Conservation (phyloP, 2,797 vertebrate genomes). For the Enoplosus armatus region DNA sequence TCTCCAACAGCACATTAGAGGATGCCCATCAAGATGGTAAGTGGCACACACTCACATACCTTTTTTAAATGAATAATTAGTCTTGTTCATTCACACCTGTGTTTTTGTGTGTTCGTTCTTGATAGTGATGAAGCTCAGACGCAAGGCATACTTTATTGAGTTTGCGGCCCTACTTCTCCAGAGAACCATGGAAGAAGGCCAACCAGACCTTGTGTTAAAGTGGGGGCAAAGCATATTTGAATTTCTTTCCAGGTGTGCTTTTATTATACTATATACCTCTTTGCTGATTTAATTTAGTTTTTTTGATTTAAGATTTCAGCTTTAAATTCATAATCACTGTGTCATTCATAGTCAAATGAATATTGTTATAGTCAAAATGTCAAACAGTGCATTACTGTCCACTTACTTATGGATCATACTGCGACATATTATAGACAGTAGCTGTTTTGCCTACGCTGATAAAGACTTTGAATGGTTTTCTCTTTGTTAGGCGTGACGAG, state of each 20-base stretch:
- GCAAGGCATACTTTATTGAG: slow-evolving; percentile 89
- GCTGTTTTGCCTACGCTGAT: background rate
- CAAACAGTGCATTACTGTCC: background rate
- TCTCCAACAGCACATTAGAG: slow-evolving; percentile 83
- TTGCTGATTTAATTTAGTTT: slow-evolving; percentile 9
- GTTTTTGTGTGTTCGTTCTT: slow-evolving; percentile 35
- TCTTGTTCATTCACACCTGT: slow-evolving; percentile 21
- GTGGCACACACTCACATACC: background rate
- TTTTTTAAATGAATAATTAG: background rate
- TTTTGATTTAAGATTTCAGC: background rate
- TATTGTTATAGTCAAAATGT: background rate
- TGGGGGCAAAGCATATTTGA: slow-evolving; percentile 82
- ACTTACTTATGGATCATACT: background rate
- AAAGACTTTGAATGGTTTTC: slow-evolving; percentile 24
- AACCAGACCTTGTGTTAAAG: slow-evolving; percentile 81
- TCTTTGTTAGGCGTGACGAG: slow-evolving; percentile 65
- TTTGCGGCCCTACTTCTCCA: slow-evolving; percentile 88
- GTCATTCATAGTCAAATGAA: background rate
- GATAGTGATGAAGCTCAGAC: slow-evolving; percentile 91
- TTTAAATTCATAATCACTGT: slow-evolving; percentile 3
- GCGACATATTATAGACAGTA: background rate
- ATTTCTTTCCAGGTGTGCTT: slow-evolving; percentile 86
- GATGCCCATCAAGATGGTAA: slow-evolving; percentile 85
- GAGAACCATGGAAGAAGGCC: slow-evolving; percentile 89
- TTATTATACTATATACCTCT: background rate